Evolutionary conservation across 2,888 invertebrate species (phyloP).

Genomic region (Andrena camellia): DNA sequence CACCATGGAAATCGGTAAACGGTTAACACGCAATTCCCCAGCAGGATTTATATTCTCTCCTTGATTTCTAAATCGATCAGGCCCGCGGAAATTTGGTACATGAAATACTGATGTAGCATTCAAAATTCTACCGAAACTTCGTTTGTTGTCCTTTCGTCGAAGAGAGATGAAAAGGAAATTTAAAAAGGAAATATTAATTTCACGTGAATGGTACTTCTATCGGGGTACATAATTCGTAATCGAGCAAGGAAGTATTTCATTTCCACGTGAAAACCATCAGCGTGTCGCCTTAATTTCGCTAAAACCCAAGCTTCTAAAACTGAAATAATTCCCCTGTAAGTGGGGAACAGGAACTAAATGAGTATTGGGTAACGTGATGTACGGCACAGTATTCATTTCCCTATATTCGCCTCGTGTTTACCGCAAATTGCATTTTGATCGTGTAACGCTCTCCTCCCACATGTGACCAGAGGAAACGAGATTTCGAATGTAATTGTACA

Average conservation of each 20-base stretch:
- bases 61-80: slow-evolving; percentile 11
- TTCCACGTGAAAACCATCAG: background rate
- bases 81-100: background rate
- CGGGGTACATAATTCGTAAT: background rate
- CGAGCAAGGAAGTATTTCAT: background rate
- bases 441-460: slow-evolving; percentile 43
- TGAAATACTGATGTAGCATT: background rate
- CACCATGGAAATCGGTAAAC: slow-evolving; percentile 8
- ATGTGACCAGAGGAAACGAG: slow-evolving; percentile 32
- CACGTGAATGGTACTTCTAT: background rate
- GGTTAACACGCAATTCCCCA: slow-evolving; percentile 4
- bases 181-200: too few relatives aligned
- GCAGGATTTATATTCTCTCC: background rate
- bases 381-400: slow-evolving; percentile 41
- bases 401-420: slow-evolving; percentile 22
- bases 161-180: slow-evolving; percentile 7
- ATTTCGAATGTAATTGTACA: slow-evolving; percentile 36
- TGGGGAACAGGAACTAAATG: slow-evolving; percentile 32
- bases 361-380: slow-evolving; percentile 45
- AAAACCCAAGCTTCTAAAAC: background rate
- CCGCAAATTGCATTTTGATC: slow-evolving; percentile 55
- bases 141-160: background rate
- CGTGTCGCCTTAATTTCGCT: background rate
- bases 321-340: slow-evolving; percentile 25
- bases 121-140: background rate